A percentile compares a stretch with the other conserved stretches of the same genome.
Evolutionary conservation across 2,113 vertebrate species (phyloP).

Genomic region (Rostratula benghalensis): DNA sequence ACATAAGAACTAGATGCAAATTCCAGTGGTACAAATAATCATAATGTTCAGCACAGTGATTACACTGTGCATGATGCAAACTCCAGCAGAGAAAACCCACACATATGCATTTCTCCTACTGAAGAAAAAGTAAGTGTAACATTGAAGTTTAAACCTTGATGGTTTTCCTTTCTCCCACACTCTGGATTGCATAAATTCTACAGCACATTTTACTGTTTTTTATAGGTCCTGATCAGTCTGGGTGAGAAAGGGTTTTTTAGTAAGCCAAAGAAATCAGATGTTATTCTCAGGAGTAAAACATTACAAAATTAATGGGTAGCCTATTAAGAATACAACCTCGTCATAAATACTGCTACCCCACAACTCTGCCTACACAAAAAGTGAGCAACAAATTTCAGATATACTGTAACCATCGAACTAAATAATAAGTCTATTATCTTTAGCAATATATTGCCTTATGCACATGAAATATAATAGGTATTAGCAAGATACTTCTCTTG

Average conservation of each 20-base stretch:
- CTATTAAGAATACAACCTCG: slow-evolving; percentile 37
- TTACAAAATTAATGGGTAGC: slow-evolving; percentile 63
- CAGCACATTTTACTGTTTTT: slow-evolving; percentile 11
- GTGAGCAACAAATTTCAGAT: slow-evolving; percentile 31
- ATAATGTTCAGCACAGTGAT: slow-evolving; percentile 56
- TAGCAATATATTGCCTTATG: slow-evolving; percentile 36
- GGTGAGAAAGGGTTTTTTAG: background rate
- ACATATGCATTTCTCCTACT: background rate
- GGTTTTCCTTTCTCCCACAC: background rate
- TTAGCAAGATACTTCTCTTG: slow-evolving; percentile 40
- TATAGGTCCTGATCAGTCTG: background rate
- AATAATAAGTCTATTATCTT: slow-evolving; percentile 40
- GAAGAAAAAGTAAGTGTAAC: slow-evolving; percentile 13
- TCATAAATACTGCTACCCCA: background rate
- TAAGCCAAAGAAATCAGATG: slow-evolving; percentile 32
- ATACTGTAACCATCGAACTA: background rate
- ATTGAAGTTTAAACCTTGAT: background rate
- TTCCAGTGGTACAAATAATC: slow-evolving; percentile 54
- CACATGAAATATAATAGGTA: slow-evolving; percentile 54
- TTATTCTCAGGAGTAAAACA: slow-evolving; percentile 56
- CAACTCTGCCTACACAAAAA: background rate
- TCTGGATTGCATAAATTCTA: slow-evolving; percentile 10
- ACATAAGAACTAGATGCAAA: slow-evolving; percentile 29
- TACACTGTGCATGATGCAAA: slow-evolving; percentile 18
- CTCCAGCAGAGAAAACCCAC: slow-evolving; percentile 51